Evolutionary conservation across 1,140 invertebrate species (phyloP), one percentile per base, ranked within the genome.

Genomic region (Pseudomyrmex pallidus): DNA sequence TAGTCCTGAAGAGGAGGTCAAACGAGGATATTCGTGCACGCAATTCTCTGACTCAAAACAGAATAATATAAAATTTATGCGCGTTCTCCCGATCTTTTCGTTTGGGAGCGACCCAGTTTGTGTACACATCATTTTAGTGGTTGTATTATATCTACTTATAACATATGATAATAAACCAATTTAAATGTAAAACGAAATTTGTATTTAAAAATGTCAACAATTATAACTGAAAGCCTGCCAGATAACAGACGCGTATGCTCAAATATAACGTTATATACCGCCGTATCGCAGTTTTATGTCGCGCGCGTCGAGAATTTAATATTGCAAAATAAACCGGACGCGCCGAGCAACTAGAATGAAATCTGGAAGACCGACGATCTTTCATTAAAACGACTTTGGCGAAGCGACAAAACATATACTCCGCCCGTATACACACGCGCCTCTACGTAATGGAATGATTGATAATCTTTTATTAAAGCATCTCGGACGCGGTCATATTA

Each of bases 321-420:
- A 59, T 56, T 52, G 66, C 56, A 48, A 72, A 59, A 72, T 72
- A 66, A 80, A 72, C 13, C 46, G 12, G 44, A 15, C 64, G 52
- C 5, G 46, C 46, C 48, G 25, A 17, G 22, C 22, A 8, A 17
- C 13, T 8, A 5, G 61, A 54, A 17, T 56, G 22, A 61, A 64
- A 66, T 56, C 73, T 44, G 66, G 66, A 85, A 67, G 83, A 85
- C 72, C 76, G 68, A 70, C 85, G 85, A 76, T 83, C 70, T 67
- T 86, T 70, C 85, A 68, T 62, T 77, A 63, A 35, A 83, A 84
- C 61, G 64, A 77, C 73, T 78, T 82, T 68, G 63, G 50, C 85
- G 72, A 48, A 13, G 46, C 76, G 66, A 78, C 76, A 59, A 80
- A 72, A 72, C 76, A 59, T 56, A 15, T 20, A 20, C 20, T 22